Base-by-base conservation (phyloP, 2,888 invertebrate species). In the Hyposoter didymator region DNA sequence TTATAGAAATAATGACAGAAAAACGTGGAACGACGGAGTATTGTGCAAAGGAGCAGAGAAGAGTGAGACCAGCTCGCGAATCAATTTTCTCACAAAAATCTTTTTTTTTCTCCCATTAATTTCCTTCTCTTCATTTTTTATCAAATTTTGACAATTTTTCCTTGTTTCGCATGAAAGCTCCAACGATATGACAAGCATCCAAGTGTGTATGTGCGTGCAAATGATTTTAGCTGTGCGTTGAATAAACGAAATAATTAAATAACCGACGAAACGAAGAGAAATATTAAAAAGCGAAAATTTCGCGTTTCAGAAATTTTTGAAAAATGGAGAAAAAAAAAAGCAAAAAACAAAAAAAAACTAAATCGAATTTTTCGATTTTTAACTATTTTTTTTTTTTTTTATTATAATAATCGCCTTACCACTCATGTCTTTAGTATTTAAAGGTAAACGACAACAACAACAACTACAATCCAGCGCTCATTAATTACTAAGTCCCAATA, bases 401-500 rank as follows among this genome's bases (percentile, higher is more conserved):
- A 59, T 59, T 28, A 22, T 59, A 59, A 59, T 59, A 59, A 59
- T 59, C 35, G 28, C 59, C 59, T 59, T 59, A 66, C 62, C 49
- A 66, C 52, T 52, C 72, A 78, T 84, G 59, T 84, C 64, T 72
- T 78, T 78, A 78, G 67, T 67, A 43, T 82, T 70, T 74, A 85
- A 85, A 67, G 62, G 55, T 35, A 81, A 52, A 55, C 28, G 83
- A 69, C 52, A 70, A 87, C 49, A 90, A 35, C 91, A 89, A 89
- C 91, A 90, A 35, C 91, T 89, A 89, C 91, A 90, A 90, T 91
- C 90, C 92, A 90, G 90, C 90, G 92, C 92, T 93, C 92, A 92
- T 92, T 91, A 91, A 90, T 89, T 87, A 86, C 90, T 91, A 92
- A 92, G 91, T 87, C 85, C 84, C 74, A 86, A 74, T 79, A 87